These are phyloP conservation scores for Periophthalmus modestus DNA, from an alignment of 2,113 vertebrate species.

Conservation along the genomic window DNA sequence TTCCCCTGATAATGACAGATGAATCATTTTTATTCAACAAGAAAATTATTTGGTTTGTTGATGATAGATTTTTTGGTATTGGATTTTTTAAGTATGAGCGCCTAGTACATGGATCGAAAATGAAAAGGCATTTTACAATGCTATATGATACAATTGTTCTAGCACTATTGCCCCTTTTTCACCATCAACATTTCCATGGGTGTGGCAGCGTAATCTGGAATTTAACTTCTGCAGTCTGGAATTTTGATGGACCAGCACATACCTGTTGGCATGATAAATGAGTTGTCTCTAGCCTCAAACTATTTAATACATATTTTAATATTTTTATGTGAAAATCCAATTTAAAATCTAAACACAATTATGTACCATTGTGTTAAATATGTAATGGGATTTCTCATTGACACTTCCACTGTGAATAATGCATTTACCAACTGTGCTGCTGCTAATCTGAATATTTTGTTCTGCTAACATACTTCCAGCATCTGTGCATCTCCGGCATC, in stretches of 20 bases:
- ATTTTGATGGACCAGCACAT: no score
- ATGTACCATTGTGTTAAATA: not conserved
- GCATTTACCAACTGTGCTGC: constrained; percentile 44
- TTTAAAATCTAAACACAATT: not conserved
- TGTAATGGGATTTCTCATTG: constrained; percentile 28
- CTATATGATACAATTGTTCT: no score
- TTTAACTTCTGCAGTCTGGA: not conserved
- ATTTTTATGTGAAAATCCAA: not conserved
- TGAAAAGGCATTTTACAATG: not conserved
- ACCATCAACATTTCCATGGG: not conserved
- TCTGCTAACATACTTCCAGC: constrained; percentile 62
- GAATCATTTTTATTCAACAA: not conserved
- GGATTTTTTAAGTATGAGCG: not conserved
- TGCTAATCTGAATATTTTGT: constrained; percentile 56
- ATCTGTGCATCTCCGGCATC: constrained; percentile 50
- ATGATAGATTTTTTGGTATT: not conserved
- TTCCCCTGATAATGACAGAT: not conserved
- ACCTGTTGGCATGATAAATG: not conserved
- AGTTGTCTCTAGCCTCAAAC: not conserved
- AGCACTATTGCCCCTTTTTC: no score
- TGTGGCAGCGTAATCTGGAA: not conserved
- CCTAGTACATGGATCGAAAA: not conserved
- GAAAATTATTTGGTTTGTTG: not conserved
- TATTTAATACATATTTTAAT: not conserved
- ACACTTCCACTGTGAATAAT: constrained; percentile 42